phyloP scores from a whole-genome alignment of 2,113 vertebrate species.

The Trogon melanurus region DNA sequence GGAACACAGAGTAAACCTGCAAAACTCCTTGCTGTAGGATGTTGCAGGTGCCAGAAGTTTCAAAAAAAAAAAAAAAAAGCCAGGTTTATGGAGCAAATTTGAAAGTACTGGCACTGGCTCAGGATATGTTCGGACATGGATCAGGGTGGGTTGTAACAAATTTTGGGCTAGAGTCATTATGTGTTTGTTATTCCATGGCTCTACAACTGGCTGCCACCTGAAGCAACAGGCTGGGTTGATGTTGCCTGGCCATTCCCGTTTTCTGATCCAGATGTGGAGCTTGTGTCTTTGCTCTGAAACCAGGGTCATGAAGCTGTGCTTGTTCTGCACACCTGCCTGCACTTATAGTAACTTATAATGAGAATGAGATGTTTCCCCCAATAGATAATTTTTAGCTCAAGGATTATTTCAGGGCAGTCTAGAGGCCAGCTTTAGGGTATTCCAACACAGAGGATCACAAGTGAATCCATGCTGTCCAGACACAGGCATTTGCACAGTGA shows the following conservation, averaged over 20 bases:
- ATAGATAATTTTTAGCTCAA: background rate
- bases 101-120: background rate
- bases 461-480: fast-evolving
- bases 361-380: background rate
- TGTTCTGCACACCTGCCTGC: background rate
- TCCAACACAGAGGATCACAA: background rate
- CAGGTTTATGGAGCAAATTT: background rate
- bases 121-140: background rate
- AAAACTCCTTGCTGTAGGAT: background rate
- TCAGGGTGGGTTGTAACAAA: background rate
- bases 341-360: background rate
- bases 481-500: background rate
- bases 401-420: background rate
- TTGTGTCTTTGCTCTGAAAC: background rate
- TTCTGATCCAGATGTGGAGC: background rate
- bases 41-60: background rate
- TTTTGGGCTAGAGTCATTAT: background rate
- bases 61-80: background rate
- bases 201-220: background rate
- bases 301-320: background rate
- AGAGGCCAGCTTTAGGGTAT: background rate
- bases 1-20: background rate
- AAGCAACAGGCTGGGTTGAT: background rate
- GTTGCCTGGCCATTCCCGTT: background rate
- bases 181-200: background rate